Percentiles rank a stretch among this genome's conserved stretches.
Evolutionary conservation across 2,113 vertebrate species (phyloP).

Genomic region (Maccullochella peelii): DNA sequence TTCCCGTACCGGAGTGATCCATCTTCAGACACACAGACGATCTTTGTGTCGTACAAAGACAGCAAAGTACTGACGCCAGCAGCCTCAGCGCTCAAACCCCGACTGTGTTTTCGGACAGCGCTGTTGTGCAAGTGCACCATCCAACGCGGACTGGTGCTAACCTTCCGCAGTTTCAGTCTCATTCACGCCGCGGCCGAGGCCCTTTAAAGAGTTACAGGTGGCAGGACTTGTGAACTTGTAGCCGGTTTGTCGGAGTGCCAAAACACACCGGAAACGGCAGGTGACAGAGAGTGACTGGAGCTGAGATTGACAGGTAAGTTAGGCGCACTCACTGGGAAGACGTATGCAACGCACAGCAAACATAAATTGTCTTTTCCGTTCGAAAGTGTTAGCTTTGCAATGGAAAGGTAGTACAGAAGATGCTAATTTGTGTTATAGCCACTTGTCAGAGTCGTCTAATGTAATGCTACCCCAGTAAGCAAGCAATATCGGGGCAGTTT

Average conservation of each 20-base stretch:
- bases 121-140: background rate
- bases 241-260: constrained; percentile 1
- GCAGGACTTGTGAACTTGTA: constrained; percentile 7
- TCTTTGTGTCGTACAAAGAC: constrained; percentile 62
- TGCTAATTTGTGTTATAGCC: no score
- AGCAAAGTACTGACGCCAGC: constrained; percentile 54
- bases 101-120: background rate
- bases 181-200: background rate
- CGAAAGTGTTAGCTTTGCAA: background rate
- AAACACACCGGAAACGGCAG: constrained; percentile 44
- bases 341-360: background rate
- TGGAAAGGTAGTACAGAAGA: background rate
- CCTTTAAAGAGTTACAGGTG: background rate
- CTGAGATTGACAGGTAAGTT: constrained; percentile 68
- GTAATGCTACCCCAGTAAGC: background rate
- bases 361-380: no score
- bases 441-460: background rate
- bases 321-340: constrained; percentile 9
- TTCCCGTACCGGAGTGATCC: background rate
- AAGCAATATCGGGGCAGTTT: background rate
- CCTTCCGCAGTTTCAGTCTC: background rate
- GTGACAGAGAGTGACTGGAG: constrained; percentile 58
- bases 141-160: background rate
- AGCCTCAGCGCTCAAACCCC: constrained; percentile 26
- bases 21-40: background rate